Evolutionary conservation across 2,113 vertebrate species (phyloP).

Genomic region (Carassius auratus): DNA sequence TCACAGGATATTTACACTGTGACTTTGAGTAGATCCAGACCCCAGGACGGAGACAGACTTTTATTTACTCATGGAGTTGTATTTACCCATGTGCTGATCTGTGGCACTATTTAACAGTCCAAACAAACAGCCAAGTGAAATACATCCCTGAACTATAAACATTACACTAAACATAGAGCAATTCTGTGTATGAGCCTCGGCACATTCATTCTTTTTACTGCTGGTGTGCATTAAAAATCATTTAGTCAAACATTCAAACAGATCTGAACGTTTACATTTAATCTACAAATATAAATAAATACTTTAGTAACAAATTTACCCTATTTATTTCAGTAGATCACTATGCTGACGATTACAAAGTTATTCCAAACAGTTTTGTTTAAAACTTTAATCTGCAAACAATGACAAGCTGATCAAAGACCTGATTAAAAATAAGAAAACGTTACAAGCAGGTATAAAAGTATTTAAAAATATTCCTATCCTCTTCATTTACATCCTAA

Average conservation of each 20-base stretch:
- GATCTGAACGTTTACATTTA: too few species aligned
- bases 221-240: background rate
- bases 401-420: background rate
- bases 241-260: background rate
- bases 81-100: slow-evolving; percentile 20
- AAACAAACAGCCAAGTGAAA: background rate
- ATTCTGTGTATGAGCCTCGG: background rate
- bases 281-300: too few species aligned
- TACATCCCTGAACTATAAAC: slow-evolving; percentile 8
- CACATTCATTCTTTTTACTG: background rate
- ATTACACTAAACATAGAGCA: background rate
- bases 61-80: background rate
- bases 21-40: slow-evolving; percentile 17
- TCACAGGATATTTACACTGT: background rate
- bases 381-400: background rate
- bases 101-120: background rate
- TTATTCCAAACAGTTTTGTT: background rate
- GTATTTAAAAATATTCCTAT: background rate
- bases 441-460: background rate
- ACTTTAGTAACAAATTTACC: background rate
- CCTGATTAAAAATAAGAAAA: background rate
- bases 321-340: background rate
- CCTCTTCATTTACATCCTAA: background rate
- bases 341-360: background rate
- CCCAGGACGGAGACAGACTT: background rate